Base-by-base conservation (phyloP, 2,113 vertebrate genomes). In the Propithecus coquereli region DNA sequence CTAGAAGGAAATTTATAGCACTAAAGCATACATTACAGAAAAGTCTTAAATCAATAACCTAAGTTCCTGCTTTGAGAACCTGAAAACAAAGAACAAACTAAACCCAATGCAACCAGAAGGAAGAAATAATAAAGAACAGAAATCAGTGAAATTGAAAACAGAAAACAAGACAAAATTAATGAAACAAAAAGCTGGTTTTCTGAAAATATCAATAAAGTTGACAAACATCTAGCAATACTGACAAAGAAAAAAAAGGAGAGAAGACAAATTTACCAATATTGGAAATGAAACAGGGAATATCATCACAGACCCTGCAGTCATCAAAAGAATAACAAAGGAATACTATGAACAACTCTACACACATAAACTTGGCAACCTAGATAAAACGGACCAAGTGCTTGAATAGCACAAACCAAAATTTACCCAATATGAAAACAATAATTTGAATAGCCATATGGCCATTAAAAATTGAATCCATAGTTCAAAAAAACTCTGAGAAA, bases 1-100 rank as follows among this genome's bases (percentile, higher is more conserved):
- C 70, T 66, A 71, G 43, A 91, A 91, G 40, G 47, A 74, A 66
- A 91, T 74, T 68, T 94, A 81, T 74, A 82, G 74, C 47, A 83
- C 27, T 81, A 90, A 76, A 52, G 12, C 37, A 65, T 86, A 82
- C 9, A 68, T n/a, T 83, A 57, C 54, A 90, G 76, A 74, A 91
- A 17, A 77, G 32, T 87, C 27, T 84, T 9, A 70, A 90, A 57
- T 94, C 32, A 91, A 43, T 8, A 17, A 65, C 52, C 18, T 85
- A 95, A 74, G 22, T 90, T 94, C n/a, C 12, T 79, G 50, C 20
- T 71, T 89, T 59, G 91, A 32, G 34, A 91, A 83, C 0, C 10
- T 73, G 34, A 73, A 99, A 99, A 98, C 99, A 99, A 99, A 95
- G 45, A 92, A 34, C 34, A 90, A 94, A 92, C 59, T 66, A 92